Base-by-base conservation (phyloP, 1,140 invertebrate species). In the Aethina tumida region DNA sequence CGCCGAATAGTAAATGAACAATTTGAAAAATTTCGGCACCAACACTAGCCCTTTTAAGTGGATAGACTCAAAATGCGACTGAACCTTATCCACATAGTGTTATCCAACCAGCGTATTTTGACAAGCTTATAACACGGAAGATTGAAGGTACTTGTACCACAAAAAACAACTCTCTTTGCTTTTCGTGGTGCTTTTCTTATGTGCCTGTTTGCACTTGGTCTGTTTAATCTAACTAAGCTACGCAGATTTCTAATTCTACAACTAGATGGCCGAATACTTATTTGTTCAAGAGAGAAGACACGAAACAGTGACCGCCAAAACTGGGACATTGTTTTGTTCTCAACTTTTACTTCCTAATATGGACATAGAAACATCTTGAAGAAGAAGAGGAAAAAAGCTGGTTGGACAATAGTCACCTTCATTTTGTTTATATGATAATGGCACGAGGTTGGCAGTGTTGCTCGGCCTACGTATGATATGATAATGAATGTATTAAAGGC, bases 401-500 rank as follows among this genome's bases (percentile, higher is more conserved):
- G 39, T 40, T 46, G 46, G 39, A 43, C 41, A 29, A 35, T 32
- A n/a, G n/a, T n/a, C 28, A 19, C 34, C 40, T 35, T 35, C 43
- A 24, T 17, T 20, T 39, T 45, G 41, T 27, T 40, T 34, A 35
- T 40, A 49, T 49, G 46, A 48, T 54, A 54, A 54, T 54, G 52
- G 52, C 52, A 54, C 52, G 49, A 52, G 49, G 52, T 54, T n/a
- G 52, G 52, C 52, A 54, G 52, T 54, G 49, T 54, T 49, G 49
- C 49, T 51, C 52, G 52, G 45, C 52, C 49, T 51, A 54, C n/a
- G n/a, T n/a, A n/a, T 53, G 51, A 53, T 53, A 53, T 53, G 51
- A 50, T 46, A 51, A 53, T 49, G 51, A 51, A 49, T 51, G 31
- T 50, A 53, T 43, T 35, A 34, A 6, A 34, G 18, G 32, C 18